Percentiles rank a stretch among this genome's conserved stretches.
phyloP scores from a whole-genome alignment of 2,888 invertebrate genomes.

The Tetramorium bicarinatum region DNA sequence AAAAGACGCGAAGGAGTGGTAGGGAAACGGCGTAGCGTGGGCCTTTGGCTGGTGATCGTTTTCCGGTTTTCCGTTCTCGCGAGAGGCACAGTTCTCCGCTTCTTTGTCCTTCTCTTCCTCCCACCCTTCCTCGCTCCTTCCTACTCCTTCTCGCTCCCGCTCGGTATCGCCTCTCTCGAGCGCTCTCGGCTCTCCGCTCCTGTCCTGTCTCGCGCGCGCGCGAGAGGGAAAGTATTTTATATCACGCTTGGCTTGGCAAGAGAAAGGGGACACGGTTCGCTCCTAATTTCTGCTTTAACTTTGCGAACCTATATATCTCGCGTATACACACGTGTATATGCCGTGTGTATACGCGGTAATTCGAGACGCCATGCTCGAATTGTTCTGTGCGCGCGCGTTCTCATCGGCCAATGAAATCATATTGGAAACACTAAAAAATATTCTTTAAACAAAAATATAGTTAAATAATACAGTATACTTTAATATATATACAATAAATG shows the following conservation, averaged over 20 bases:
- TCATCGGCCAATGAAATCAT: background rate
- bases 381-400: slow-evolving; percentile 11
- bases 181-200: slow-evolving; percentile 45
- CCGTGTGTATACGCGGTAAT: slow-evolving; percentile 50
- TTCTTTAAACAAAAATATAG: background rate
- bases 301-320: slow-evolving; percentile 78
- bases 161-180: slow-evolving; percentile 51
- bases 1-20: slow-evolving; percentile 42
- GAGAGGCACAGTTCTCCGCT: slow-evolving; percentile 62
- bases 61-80: slow-evolving; percentile 83
- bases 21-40: slow-evolving; percentile 64
- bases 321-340: background rate
- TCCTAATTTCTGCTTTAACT: slow-evolving; percentile 86
- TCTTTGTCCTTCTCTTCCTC: slow-evolving; percentile 7
- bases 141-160: slow-evolving; percentile 16
- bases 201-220: slow-evolving; percentile 69
- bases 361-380: slow-evolving; percentile 58
- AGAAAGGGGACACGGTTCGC: slow-evolving; percentile 86
- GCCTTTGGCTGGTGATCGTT: slow-evolving; percentile 77
- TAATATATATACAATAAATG: too few relatives aligned
- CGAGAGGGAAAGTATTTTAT: slow-evolving; percentile 86
- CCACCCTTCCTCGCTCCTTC: slow-evolving; percentile 4
- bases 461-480: too few relatives aligned
- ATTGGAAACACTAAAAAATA: background rate
- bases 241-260: slow-evolving; percentile 86